These are phyloP conservation scores for Rallus limicola DNA, from an alignment of 2,113 vertebrate species.

Conservation along the genomic window DNA sequence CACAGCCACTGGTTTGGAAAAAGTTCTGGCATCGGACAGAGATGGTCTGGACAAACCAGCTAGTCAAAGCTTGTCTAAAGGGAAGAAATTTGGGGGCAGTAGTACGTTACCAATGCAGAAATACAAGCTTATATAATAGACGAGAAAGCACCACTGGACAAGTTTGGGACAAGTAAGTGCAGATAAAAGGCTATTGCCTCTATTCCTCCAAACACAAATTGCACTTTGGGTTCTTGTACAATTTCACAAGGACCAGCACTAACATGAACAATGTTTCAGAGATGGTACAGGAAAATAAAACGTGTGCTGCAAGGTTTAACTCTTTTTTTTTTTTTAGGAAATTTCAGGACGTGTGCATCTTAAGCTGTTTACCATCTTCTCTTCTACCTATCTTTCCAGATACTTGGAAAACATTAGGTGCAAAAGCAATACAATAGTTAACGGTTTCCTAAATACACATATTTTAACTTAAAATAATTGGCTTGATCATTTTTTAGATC, in stretches of 20 bases:
- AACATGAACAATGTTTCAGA: neutral
- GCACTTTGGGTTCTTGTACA: neutral
- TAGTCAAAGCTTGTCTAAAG: neutral
- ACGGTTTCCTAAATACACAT: neutral
- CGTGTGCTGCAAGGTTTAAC: neutral
- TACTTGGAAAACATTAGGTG: neutral
- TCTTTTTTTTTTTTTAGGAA: neutral
- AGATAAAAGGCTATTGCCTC: neutral
- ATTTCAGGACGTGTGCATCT: neutral
- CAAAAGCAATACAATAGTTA: neutral
- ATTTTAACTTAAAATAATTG: neutral
- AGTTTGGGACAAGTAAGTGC: accelerated
- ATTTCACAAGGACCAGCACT: neutral
- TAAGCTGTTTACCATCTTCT: neutral
- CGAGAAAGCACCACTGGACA: neutral
- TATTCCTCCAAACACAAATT: neutral
- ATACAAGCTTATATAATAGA: neutral
- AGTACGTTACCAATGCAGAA: neutral
- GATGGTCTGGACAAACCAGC: neutral
- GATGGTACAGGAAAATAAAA: neutral
- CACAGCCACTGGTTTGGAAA: neutral
- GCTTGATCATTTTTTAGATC: neutral
- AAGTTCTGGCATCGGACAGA: neutral
- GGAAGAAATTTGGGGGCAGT: neutral
- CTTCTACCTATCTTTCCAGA: neutral